Evolutionary conservation across 92 coral and sea anemone genomes (phyloP).

Genomic region (Virgularia gustaviana): DNA sequence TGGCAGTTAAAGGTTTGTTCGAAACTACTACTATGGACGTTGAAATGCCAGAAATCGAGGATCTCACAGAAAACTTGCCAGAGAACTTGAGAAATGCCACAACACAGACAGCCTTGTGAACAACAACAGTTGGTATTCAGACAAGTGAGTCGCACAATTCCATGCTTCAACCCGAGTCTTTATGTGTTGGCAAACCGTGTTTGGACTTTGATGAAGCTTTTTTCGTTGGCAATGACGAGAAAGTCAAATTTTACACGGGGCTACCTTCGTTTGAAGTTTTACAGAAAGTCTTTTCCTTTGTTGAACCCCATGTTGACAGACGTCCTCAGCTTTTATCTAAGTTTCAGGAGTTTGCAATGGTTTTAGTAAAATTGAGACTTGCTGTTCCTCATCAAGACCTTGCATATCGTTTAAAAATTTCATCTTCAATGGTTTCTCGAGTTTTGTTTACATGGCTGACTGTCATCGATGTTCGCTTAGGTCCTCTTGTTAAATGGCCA

Average conservation of each 20-base stretch:
- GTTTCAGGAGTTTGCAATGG: conserved; percentile 31
- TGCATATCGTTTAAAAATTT: conserved; percentile 49
- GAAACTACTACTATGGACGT: neutral
- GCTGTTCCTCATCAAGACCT: conserved; percentile 43
- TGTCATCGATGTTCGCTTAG: conserved; percentile 44
- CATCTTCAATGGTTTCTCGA: conserved; percentile 50
- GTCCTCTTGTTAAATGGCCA: conserved; percentile 49
- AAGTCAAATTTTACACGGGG: conserved; percentile 50
- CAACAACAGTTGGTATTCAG: conserved; percentile 8
- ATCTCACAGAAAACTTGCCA: conserved; percentile 22
- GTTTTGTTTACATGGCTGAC: conserved; percentile 51
- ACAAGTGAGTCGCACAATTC: conserved; percentile 2
- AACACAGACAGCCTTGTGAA: conserved; percentile 4
- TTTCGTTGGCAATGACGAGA: conserved; percentile 41
- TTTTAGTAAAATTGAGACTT: conserved; percentile 37
- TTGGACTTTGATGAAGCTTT: conserved; percentile 38
- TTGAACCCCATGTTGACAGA: conserved; percentile 20
- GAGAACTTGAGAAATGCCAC: conserved; percentile 23
- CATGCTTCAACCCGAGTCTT: conserved; percentile 15
- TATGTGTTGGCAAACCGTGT: conserved; percentile 1
- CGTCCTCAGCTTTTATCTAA: conserved; percentile 1
- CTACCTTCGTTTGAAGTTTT: conserved; percentile 30
- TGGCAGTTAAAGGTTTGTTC: conserved; percentile 4
- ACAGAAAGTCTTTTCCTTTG: conserved; percentile 36
- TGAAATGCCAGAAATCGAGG: conserved; percentile 16